A percentile compares a stretch with the other conserved stretches of the same genome.
phyloP scores from a whole-genome alignment of 2,888 invertebrate genomes.

The Pomacea canaliculata region DNA sequence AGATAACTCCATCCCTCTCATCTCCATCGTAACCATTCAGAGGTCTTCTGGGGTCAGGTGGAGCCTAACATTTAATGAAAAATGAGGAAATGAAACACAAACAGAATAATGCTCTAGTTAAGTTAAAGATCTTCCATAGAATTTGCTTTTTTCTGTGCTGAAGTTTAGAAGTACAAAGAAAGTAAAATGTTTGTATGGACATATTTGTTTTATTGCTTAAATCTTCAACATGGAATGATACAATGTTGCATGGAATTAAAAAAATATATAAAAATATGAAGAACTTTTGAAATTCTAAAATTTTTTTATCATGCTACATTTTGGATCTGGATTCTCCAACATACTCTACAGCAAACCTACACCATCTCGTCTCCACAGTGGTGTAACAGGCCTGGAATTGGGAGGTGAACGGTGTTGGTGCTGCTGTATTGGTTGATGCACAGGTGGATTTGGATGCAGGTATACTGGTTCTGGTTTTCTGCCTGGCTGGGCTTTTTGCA shows the following conservation, averaged over 20 bases:
- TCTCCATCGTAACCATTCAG: background rate
- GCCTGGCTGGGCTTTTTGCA: constrained; percentile 54
- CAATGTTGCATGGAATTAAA: too few relatives aligned
- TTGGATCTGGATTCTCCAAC: too few relatives aligned
- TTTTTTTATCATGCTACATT: too few relatives aligned
- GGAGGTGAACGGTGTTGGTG: background rate
- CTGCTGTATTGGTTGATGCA: background rate
- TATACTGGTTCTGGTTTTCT: constrained; percentile 33
- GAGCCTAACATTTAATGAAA: background rate
- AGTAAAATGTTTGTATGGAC: background rate
- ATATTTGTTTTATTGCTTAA: too few relatives aligned
- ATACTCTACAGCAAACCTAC: background rate
- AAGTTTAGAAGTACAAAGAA: background rate
- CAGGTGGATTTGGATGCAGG: background rate
- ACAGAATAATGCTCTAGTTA: background rate
- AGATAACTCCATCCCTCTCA: constrained; percentile 27
- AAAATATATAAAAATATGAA: too few relatives aligned
- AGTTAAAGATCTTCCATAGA: background rate
- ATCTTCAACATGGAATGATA: too few relatives aligned
- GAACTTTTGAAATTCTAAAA: too few relatives aligned
- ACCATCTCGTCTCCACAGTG: constrained; percentile 16
- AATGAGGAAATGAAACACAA: background rate
- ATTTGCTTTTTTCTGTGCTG: background rate
- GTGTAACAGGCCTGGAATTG: constrained; percentile 4
- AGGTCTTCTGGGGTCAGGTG: constrained; percentile 7